Evolutionary conservation across 2,113 vertebrate genomes (phyloP), one percentile per base, ranked within the genome.

Genomic region (Ailurus styani): DNA sequence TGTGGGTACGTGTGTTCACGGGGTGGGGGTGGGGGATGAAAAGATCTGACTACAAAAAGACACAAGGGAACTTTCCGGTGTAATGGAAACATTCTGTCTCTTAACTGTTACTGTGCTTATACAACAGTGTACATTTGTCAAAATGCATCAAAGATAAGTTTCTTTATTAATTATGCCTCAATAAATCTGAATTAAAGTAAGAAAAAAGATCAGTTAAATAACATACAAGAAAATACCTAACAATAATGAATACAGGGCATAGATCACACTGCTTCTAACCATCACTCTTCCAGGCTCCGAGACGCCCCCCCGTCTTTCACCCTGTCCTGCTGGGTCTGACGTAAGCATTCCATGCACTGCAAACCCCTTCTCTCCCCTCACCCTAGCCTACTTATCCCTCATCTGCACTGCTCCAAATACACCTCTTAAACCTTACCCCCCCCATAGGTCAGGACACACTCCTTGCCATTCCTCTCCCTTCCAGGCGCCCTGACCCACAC

Each of bases 11-110:
- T 62, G 34, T 62, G 29, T 21, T n/a, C 31, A 4, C 15, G 2
- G 20, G 31, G 18, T 6, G 1, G 6, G 40, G 5, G 27, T 0
- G 0, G 34, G 70, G 2, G 14, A 7, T 4, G 20, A 4, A 2
- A 7, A 27, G 2, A 13, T 12, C 3, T 68, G 34, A 93, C 34
- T 8, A 78, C 7, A 73, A 40, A 70, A 66, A 11, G n/a, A 37
- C 21, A 50, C 54, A 42, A 21, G 45, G 21, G 45, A 81, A 81
- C 54, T 42, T 78, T 55, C 13, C 9, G 17, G 15, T 23, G 7
- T 27, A 31, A 50, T 4, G 47, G 64, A 86, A 78, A 72, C 3
- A 27, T 29, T 50, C 87, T 84, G 9, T 7, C 21, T 50, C 45
- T 68, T 93, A 21, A 77, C 29, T 66, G 17, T 15, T 68, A 20